Percentiles rank a stretch among this genome's conserved stretches.
phyloP scores from a whole-genome alignment of 2,113 vertebrate genomes.

The Clinocottus analis region DNA sequence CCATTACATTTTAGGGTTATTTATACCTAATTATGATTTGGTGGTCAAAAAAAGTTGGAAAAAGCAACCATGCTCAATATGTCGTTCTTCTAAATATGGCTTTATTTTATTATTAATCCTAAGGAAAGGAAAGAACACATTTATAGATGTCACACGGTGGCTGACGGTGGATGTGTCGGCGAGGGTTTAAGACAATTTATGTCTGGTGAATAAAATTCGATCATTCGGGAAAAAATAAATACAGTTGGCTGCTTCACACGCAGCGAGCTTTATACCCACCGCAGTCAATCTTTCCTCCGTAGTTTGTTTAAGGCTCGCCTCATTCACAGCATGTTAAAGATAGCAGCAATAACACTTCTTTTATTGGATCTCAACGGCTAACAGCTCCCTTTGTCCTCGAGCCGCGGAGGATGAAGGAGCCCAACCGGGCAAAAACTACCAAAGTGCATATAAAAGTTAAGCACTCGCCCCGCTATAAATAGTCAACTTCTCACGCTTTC shows the following conservation, averaged over 20 bases:
- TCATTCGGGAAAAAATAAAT: conserved; percentile 76
- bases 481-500: conserved; percentile 72
- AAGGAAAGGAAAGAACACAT: conserved; percentile 70
- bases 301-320: conserved; percentile 85
- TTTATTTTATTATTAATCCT: conserved; percentile 42
- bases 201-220: conserved; percentile 81
- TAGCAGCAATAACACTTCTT: conserved; percentile 85
- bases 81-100: conserved; percentile 1
- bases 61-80: neutral
- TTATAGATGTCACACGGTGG: conserved; percentile 59
- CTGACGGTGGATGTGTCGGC: conserved; percentile 65
- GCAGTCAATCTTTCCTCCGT: conserved; percentile 84
- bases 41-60: neutral
- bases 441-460: conserved; percentile 82
- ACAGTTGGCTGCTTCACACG: conserved; percentile 75
- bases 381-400: conserved; percentile 80
- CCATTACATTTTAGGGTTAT: neutral
- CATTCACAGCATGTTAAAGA: conserved; percentile 86
- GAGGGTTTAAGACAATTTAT: conserved; percentile 79
- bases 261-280: conserved; percentile 82
- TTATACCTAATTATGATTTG: neutral
- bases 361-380: conserved; percentile 84
- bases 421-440: conserved; percentile 78
- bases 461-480: conserved; percentile 81
- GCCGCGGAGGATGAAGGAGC: conserved; percentile 81